Evolutionary conservation across 1,140 invertebrate species (phyloP).

Genomic region (Lutraria rhynchaena): DNA sequence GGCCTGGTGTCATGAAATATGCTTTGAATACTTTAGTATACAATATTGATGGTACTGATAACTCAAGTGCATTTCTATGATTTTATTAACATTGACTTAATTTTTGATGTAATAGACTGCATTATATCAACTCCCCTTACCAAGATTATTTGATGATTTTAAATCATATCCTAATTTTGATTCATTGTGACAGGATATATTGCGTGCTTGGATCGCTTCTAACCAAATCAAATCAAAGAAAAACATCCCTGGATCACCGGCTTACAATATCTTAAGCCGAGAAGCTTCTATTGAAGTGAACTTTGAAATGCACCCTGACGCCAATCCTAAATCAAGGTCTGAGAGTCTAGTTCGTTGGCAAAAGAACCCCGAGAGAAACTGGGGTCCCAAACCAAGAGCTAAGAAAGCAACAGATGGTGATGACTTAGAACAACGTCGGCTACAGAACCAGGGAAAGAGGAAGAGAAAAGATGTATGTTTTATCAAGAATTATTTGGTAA

Average conservation of each 20-base stretch:
- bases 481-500: too few relatives aligned
- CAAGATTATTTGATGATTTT: too few relatives aligned
- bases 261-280: slow-evolving; percentile 71
- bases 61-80: too few relatives aligned
- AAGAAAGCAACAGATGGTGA: slow-evolving; percentile 65
- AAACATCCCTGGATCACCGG: slow-evolving; percentile 68
- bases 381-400: slow-evolving; percentile 92
- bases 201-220: slow-evolving; percentile 90
- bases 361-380: slow-evolving; percentile 91
- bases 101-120: too few relatives aligned
- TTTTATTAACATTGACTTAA: too few relatives aligned
- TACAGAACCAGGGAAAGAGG: slow-evolving; percentile 63
- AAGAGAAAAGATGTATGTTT: slow-evolving; percentile 58
- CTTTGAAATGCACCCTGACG: slow-evolving; percentile 86
- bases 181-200: slow-evolving; percentile 86
- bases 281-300: slow-evolving; percentile 84
- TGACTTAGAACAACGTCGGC: slow-evolving; percentile 62
- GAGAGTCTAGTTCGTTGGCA: slow-evolving; percentile 91
- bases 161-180: too few relatives aligned
- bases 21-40: too few relatives aligned
- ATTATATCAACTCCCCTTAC: too few relatives aligned
- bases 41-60: too few relatives aligned
- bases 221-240: slow-evolving; percentile 83
- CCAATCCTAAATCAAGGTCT: slow-evolving; percentile 91
- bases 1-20: too few relatives aligned